These are phyloP conservation scores for Sander lucioperca DNA, from an alignment of 2,113 vertebrate species.

Conservation along the genomic window DNA sequence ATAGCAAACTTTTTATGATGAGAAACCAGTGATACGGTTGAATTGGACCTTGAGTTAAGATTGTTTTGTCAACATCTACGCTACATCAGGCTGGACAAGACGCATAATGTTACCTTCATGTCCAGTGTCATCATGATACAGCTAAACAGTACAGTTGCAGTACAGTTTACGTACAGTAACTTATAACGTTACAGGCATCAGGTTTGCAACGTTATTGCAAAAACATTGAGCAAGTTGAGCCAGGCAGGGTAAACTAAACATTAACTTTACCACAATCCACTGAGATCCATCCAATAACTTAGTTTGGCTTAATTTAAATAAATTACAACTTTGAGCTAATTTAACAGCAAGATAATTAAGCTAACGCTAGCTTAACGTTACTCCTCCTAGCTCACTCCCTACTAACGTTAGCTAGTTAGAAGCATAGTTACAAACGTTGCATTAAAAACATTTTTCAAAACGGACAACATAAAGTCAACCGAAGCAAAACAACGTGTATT, in stretches of 20 bases:
- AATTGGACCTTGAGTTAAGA: neutral
- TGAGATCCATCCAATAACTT: neutral
- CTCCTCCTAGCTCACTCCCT: neutral
- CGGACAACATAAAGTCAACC: accelerated
- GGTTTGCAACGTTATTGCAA: neutral
- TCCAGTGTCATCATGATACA: neutral
- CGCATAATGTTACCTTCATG: neutral
- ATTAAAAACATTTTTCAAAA: neutral
- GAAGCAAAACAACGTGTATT: neutral
- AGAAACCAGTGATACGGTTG: too few species aligned
- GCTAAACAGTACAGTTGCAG: neutral
- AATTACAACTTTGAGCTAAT: neutral
- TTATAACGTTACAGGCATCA: neutral
- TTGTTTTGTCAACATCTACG: neutral
- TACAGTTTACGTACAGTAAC: neutral
- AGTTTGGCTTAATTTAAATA: neutral
- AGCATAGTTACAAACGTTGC: neutral
- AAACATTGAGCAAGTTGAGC: neutral
- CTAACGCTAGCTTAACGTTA: constrained; percentile 26
- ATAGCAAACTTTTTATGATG: too few species aligned
- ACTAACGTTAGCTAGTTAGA: neutral
- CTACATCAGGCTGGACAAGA: neutral
- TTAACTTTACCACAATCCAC: neutral
- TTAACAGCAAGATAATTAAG: neutral
- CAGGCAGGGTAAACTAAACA: accelerated